phyloP scores from a whole-genome alignment of 2,888 invertebrate species.

The Acleris sparsana region DNA sequence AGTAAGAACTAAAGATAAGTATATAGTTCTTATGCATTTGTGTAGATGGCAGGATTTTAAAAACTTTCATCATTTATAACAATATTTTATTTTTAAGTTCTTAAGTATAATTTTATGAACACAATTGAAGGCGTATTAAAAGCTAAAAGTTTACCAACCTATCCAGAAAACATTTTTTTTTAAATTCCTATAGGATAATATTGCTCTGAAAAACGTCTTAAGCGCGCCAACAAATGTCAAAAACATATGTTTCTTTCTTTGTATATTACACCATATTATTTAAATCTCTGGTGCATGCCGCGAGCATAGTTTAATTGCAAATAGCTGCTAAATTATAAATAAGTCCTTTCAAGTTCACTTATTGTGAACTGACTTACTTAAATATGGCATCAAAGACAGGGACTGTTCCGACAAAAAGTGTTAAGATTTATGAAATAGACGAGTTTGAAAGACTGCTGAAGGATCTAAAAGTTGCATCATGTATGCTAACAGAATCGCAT shows the following conservation, averaged over 20 bases:
- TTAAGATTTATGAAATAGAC: slow-evolving; percentile 79
- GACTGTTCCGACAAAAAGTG: slow-evolving; percentile 59
- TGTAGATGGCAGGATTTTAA: not conserved
- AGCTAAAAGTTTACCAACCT: not conserved
- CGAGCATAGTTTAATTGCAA: not conserved
- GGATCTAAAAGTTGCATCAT: slow-evolving; percentile 83
- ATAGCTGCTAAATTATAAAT: not conserved
- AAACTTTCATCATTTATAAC: not conserved
- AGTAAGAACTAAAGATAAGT: not conserved
- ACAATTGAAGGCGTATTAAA: too few species aligned
- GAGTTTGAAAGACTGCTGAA: slow-evolving; percentile 77
- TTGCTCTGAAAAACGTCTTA: not conserved
- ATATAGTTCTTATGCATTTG: not conserved
- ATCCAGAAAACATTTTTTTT: not conserved
- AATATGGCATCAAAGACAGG: slow-evolving; percentile 66
- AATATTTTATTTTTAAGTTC: too few species aligned
- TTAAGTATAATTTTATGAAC: too few species aligned
- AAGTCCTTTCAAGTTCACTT: not conserved
- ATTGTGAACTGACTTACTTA: not conserved
- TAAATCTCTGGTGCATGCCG: slow-evolving; percentile 4
- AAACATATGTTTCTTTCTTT: slow-evolving; percentile 27
- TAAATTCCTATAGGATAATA: not conserved
- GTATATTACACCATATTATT: slow-evolving; percentile 33
- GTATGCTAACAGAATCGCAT: slow-evolving; percentile 82
- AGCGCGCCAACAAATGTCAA: slow-evolving; percentile 25